Base-by-base conservation (phyloP, 2,113 vertebrate genomes). In the Marmota monax region DNA sequence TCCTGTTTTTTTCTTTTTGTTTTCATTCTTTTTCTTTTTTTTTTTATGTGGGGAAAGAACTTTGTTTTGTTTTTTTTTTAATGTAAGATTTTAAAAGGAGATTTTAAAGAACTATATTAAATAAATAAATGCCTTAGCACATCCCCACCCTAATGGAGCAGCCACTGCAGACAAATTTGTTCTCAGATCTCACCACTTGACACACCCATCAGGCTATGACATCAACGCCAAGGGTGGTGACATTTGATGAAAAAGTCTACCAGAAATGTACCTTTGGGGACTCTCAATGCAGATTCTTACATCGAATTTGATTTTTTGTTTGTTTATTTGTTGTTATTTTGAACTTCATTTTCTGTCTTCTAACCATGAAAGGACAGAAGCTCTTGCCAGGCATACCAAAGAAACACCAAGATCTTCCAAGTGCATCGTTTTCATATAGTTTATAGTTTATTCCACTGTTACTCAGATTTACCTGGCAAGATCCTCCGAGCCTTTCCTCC, bases 281-380 rank as follows among this genome's bases (percentile, higher is more conserved):
- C 2, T 48, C n/a, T 56, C 12, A 20, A 22, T 91, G 76, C 74
- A 77, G 39, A 73, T 42, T 51, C 29, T 74, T 9, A 70, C n/a
- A 73, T 4, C 51, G 78, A 85, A 76, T 89, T 93, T 67, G 6
- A 42, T 84, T 18, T 88, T 32, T 5, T 25, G 56, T 56, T 20
- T 58, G 32, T 70, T 45, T 63, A 12, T 5, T 48, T 93, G 48
- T 61, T 45, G 5, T 87, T 29, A 69, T 80, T 70, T 92, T 63
- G 65, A 96, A 23, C 22, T 92, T 80, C 22, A 61, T 95, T 94
- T 93, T 93, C 17, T 39, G 3, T 48, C 90, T 92, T 93, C 20
- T 69, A 53, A 39, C 53, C 69, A 58, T 73, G 29, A 88, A 92
- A 88, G 27, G 7, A 45, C 51, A 18, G 11, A 17, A 74, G 51